A percentile compares a stretch with the other conserved stretches of the same genome.
phyloP scores from a whole-genome alignment of 2,888 invertebrate genomes.

The Stenolophus ochropezus region DNA sequence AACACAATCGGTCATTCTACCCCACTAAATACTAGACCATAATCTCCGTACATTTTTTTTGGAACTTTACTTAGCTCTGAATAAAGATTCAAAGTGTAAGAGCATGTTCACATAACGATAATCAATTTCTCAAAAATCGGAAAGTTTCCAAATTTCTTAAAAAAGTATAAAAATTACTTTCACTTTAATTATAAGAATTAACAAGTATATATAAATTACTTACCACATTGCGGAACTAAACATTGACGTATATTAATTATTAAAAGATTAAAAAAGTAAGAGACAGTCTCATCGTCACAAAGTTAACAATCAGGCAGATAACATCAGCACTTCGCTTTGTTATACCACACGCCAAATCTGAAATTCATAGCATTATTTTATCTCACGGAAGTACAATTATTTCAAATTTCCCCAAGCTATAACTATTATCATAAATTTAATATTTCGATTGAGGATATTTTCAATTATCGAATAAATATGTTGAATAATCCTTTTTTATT shows the following conservation, averaged over 20 bases:
- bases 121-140: constrained; percentile 14
- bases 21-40: too few species aligned
- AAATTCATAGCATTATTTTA: constrained; percentile 36
- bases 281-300: constrained; percentile 6
- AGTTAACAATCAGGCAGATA: constrained; percentile 23
- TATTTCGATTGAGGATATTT: not conserved
- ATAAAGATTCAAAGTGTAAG: not conserved
- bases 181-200: constrained; percentile 17
- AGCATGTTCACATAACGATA: not conserved
- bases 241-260: constrained; percentile 42
- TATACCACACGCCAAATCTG: constrained; percentile 24
- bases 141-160: constrained; percentile 1
- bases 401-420: constrained; percentile 2
- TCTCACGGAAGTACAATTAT: constrained; percentile 39
- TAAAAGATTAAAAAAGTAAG: constrained; percentile 37
- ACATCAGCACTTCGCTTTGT: constrained; percentile 15
- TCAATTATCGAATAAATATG: not conserved
- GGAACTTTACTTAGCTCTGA: not conserved
- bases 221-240: constrained; percentile 25
- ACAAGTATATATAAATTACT: not conserved
- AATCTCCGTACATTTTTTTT: not conserved
- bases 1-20: too few species aligned
- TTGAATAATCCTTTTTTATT: too few species aligned
- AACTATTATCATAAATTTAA: not conserved
- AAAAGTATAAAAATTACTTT: constrained; percentile 18